A percentile compares a stretch with the other conserved stretches of the same genome.
These are phyloP conservation scores for Apis mellifera DNA, from an alignment of 1,140 invertebrate genomes.

Conservation along the genomic window DNA sequence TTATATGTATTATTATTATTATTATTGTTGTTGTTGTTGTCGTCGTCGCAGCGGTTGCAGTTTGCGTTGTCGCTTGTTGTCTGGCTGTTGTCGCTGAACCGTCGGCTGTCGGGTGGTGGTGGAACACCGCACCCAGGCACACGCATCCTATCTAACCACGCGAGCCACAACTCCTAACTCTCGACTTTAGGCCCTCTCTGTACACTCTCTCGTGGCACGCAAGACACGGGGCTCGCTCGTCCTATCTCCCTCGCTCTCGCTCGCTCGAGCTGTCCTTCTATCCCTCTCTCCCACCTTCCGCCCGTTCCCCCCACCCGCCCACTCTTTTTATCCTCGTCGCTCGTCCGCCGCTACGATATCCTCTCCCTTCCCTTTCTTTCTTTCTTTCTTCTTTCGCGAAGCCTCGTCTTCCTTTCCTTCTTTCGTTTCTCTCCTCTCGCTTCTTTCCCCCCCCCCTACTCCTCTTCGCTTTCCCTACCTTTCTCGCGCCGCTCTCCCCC, in stretches of 20 bases:
- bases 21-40: constrained; percentile 14
- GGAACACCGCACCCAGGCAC: constrained; percentile 80
- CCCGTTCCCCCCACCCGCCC: background rate
- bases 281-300: background rate
- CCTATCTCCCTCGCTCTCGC: constrained; percentile 14
- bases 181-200: constrained; percentile 61
- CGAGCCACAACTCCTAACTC: constrained; percentile 75
- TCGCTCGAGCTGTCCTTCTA: background rate
- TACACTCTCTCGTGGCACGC: constrained; percentile 44
- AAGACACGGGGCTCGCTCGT: constrained; percentile 25
- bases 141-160: constrained; percentile 80
- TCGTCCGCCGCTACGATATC: background rate
- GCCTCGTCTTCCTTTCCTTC: background rate
- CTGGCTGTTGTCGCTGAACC: constrained; percentile 48
- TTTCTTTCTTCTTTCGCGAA: background rate
- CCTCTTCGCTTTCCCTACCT: background rate
- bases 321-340: background rate
- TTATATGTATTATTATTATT: constrained; percentile 21
- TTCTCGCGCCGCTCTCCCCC: constrained; percentile 23
- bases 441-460: background rate
- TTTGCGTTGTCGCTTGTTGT: constrained; percentile 20
- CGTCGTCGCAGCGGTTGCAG: constrained; percentile 24
- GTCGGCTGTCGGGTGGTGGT: constrained; percentile 69
- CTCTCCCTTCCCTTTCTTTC: background rate
- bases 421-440: background rate